Percentiles rank a stretch among this genome's conserved stretches.
Conservation (phyloP, 2,888 invertebrate species). For the Agonopterix heracliana region DNA sequence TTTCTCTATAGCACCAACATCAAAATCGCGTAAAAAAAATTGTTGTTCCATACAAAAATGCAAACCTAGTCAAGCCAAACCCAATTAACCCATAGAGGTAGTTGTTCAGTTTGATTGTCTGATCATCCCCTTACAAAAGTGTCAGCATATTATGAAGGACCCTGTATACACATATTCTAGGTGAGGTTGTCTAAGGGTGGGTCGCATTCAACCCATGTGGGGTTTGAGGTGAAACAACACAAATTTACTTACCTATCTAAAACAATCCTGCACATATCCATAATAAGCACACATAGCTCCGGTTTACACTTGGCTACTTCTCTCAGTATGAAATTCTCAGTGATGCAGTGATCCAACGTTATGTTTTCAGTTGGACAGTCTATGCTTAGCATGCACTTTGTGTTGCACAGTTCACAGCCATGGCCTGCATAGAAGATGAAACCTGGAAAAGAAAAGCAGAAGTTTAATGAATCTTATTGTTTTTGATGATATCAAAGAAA, state of each 20-base stretch:
- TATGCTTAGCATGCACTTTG: slow-evolving; percentile 66
- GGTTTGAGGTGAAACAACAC: no score
- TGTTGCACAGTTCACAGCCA: slow-evolving; percentile 68
- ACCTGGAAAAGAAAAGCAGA: slow-evolving; percentile 38
- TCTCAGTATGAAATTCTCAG: slow-evolving; percentile 64
- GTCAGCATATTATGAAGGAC: no score
- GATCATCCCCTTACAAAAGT: no score
- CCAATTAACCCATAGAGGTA: no score
- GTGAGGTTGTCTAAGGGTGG: no score
- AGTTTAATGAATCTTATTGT: background rate
- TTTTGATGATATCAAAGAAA: background rate
- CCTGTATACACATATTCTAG: no score
- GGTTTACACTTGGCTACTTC: slow-evolving; percentile 57
- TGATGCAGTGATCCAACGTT: slow-evolving; percentile 50
- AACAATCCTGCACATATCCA: slow-evolving; percentile 74
- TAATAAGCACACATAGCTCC: slow-evolving; percentile 62
- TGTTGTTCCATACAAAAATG: no score
- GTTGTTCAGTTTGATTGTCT: no score
- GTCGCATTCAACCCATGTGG: no score
- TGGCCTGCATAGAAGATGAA: slow-evolving; percentile 76
- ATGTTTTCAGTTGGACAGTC: slow-evolving; percentile 63
- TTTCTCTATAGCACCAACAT: no score
- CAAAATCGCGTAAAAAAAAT: no score
- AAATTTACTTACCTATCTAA: slow-evolving; percentile 70
- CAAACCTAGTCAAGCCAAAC: no score